Evolutionary conservation across 2,888 invertebrate genomes (phyloP), one percentile per base, ranked within the genome.

Genomic region (Nomada ruficornis): DNA sequence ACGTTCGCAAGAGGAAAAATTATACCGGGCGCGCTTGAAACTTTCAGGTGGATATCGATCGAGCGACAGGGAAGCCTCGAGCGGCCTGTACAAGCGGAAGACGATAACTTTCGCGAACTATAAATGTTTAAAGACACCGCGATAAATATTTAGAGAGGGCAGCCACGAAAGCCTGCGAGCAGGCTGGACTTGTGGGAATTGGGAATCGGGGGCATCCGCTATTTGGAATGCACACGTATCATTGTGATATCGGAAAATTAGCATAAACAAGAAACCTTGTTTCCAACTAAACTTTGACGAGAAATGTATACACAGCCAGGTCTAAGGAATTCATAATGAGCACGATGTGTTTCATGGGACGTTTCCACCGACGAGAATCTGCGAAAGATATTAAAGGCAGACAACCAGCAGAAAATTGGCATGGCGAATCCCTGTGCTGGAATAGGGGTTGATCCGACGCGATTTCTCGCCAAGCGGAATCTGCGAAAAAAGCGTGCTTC

Each of bases 1-100:
- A 15, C 3, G 47, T 47, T 47, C 47, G 26, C 36, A 71, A 77
- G 78, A 71, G 67, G 36, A 63, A 26, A 59, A 72, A 62, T 69
- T 62, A 62, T 47, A 29, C 71, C 71, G 44, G 70, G 50, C 52
- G n/a, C 52, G 29, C 29, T 52, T 29, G 52, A 29, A 52, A 65
- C 65, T 50, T 65, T 65, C 52, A 15, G n/a, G 13, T n/a, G 55
- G 42, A 55, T 18, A 69, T 55, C 42, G 68, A 57, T 26, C 54
- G 44, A n/a, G 11, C 36, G 54, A 42, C 3, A 10, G 36, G 13
- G 20, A 29, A n/a, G n/a, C n/a, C 26, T 64, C 18, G 15, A 15
- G 7, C 42, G 9, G 18, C 2, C 26, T 52, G 52, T 23, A 29
- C 65, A n/a, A 3, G n/a, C 29, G 29, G 54, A 18, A 20, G 36